A percentile compares a stretch with the other conserved stretches of the same genome.
phyloP scores from a whole-genome alignment of 2,888 invertebrate genomes.

The Monochamus alternatus region DNA sequence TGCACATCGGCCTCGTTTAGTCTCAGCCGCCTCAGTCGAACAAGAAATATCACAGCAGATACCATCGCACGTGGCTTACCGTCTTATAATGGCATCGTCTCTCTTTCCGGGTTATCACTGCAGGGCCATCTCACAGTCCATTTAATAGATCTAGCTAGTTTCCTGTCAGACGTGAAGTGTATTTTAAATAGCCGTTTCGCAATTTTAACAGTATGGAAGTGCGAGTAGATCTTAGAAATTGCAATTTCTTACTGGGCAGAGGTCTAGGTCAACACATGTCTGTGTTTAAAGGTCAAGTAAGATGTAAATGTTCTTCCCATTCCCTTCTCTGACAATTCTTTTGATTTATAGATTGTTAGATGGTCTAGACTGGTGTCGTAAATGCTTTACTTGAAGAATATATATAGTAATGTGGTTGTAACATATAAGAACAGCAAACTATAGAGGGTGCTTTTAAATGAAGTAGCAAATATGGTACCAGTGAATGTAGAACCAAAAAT shows the following conservation, averaged over 20 bases:
- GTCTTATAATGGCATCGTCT: not conserved
- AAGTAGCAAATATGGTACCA: too few relatives aligned
- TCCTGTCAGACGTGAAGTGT: not conserved
- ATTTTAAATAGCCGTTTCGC: not conserved
- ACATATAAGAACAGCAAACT: too few relatives aligned
- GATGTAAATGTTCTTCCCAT: not conserved
- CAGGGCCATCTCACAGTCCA: not conserved
- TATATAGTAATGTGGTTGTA: too few relatives aligned
- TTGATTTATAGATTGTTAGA: too few relatives aligned
- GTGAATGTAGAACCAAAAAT: too few relatives aligned
- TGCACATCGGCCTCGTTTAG: slow-evolving; percentile 2
- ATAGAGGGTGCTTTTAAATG: too few relatives aligned
- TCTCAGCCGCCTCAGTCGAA: slow-evolving; percentile 3
- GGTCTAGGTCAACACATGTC: slow-evolving; percentile 1
- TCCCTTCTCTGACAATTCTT: not conserved
- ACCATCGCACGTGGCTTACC: slow-evolving; percentile 12
- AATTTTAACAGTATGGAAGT: not conserved
- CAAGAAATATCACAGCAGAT: slow-evolving; percentile 10
- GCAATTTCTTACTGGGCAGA: not conserved
- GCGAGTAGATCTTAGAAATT: not conserved
- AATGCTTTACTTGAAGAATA: too few relatives aligned
- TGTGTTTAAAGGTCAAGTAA: slow-evolving; percentile 10
- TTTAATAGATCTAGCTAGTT: slow-evolving; percentile 20
- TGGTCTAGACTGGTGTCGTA: too few relatives aligned
- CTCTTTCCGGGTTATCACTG: not conserved